These are phyloP conservation scores for Idaea biselata DNA, from an alignment of 2,888 invertebrate species.

Conservation along the genomic window DNA sequence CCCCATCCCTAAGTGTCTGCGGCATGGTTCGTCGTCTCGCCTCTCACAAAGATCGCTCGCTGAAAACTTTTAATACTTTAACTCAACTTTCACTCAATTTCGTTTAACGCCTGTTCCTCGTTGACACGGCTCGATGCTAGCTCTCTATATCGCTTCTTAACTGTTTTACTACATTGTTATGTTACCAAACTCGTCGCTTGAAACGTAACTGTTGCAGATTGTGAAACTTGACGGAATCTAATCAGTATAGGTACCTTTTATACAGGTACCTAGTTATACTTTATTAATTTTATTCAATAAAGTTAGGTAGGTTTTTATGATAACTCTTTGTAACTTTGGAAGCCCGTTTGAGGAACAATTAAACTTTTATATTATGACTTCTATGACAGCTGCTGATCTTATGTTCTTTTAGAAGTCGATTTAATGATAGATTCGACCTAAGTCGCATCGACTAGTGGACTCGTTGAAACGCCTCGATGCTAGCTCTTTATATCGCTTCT, in stretches of 20 bases:
- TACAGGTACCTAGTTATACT: slow-evolving; percentile 3
- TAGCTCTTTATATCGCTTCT: slow-evolving; percentile 50
- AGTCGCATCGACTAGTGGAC: too few species aligned
- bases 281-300: background rate
- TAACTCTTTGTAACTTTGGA: too few species aligned
- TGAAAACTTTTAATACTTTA: slow-evolving; percentile 81
- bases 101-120: slow-evolving; percentile 64
- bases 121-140: slow-evolving; percentile 64
- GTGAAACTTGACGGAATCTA: background rate
- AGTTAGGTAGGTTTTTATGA: background rate
- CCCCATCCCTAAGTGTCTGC: slow-evolving; percentile 34
- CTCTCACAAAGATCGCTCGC: slow-evolving; percentile 68
- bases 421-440: too few species aligned
- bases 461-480: slow-evolving; percentile 62
- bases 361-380: too few species aligned
- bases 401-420: too few species aligned
- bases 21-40: slow-evolving; percentile 42
- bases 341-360: too few species aligned
- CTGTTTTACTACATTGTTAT: slow-evolving; percentile 49
- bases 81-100: slow-evolving; percentile 79
- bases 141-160: slow-evolving; percentile 56
- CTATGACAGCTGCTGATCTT: too few species aligned
- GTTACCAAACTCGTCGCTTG: slow-evolving; percentile 32
- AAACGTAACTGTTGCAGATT: slow-evolving; percentile 6
- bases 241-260: background rate